Evolutionary conservation across 64 coral and sea anemone genomes (phyloP), one percentile per base, ranked within the genome.

Genomic region (Montipora efflorescens): DNA sequence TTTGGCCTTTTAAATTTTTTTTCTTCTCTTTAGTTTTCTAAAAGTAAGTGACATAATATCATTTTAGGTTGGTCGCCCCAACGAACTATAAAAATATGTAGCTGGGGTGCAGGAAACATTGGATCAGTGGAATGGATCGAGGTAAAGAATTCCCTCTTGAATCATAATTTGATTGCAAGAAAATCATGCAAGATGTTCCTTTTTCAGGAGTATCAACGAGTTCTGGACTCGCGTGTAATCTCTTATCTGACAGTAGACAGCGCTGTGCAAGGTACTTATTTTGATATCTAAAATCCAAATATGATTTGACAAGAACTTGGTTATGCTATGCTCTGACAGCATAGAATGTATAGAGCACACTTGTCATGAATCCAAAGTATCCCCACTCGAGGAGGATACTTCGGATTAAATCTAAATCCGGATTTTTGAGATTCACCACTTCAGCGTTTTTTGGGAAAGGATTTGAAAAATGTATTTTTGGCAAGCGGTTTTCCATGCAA

Each of bases 31-130:
- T 7, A 57, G 36, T 36, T 36, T 36, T 36, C 36, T 36, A 2
- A 36, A 36, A 36, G 36, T 36, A 36, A 36, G 36, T 36, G 28
- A 36, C 36, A 36, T 36, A 36, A 36, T 36, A 36, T 36, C 67
- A 1, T 5, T 68, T 49, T 21, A 85, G 82, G 82, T 28, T 98
- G 97, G 97, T 47, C 82, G 1, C 94, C 97, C 6, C 87, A 94
- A n/a, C 77, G 97, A 58, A 98, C 91, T 4, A 91, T 98, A 62
- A 93, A 90, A 71, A 94, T 98, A 64, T 98, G 97, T 52, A 95
- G 94, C 44, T 98, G 97, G 97, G 97, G 94, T 10, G 91, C 89
- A 25, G 97, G 91, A 46, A 47, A 95, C 50, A 77, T 95, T 28
- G 97, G 97, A 67, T 87, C 94, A 1, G 77, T 79, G 25, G 94